phyloP scores from a whole-genome alignment of 2,888 invertebrate species.

The Dryobota labecula region DNA sequence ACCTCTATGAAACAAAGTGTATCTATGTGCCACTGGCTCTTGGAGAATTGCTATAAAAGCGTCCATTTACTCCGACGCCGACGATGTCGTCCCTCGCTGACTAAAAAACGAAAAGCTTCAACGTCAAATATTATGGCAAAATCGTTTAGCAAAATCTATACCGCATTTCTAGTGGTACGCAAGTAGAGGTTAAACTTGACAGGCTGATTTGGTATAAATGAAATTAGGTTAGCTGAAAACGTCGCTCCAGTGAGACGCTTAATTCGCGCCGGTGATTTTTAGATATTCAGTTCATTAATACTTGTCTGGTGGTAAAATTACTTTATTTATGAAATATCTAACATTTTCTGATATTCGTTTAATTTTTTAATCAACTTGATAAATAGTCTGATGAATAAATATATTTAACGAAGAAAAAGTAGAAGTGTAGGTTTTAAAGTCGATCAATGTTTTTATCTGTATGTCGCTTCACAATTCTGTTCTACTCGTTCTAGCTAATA shows the following conservation, averaged over 20 bases:
- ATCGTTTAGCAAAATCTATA: constrained; percentile 41
- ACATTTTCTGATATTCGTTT: constrained; percentile 11
- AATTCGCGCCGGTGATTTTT: constrained; percentile 47
- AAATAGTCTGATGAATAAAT: constrained; percentile 7
- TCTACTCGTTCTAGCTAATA: neutral
- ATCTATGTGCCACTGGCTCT: constrained; percentile 3
- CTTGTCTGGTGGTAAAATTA: constrained; percentile 35
- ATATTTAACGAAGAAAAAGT: constrained; percentile 5
- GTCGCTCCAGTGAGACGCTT: constrained; percentile 32
- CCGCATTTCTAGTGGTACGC: constrained; percentile 35
- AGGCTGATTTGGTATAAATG: constrained; percentile 54
- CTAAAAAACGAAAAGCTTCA: constrained; percentile 37
- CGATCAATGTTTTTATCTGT: neutral
- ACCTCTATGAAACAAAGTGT: constrained; percentile 8
- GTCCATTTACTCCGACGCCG: constrained; percentile 26
- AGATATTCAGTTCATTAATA: constrained; percentile 49
- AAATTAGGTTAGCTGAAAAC: constrained; percentile 52
- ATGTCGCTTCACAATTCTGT: neutral
- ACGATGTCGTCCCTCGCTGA: constrained; percentile 7
- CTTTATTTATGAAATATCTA: constrained; percentile 29
- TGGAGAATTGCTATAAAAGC: constrained; percentile 29
- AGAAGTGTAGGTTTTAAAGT: neutral
- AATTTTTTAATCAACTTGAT: constrained; percentile 31
- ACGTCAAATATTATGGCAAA: constrained; percentile 36
- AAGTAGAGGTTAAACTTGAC: constrained; percentile 48